phyloP scores from a whole-genome alignment of 2,113 vertebrate species.

The Seriola rivoliana region DNA sequence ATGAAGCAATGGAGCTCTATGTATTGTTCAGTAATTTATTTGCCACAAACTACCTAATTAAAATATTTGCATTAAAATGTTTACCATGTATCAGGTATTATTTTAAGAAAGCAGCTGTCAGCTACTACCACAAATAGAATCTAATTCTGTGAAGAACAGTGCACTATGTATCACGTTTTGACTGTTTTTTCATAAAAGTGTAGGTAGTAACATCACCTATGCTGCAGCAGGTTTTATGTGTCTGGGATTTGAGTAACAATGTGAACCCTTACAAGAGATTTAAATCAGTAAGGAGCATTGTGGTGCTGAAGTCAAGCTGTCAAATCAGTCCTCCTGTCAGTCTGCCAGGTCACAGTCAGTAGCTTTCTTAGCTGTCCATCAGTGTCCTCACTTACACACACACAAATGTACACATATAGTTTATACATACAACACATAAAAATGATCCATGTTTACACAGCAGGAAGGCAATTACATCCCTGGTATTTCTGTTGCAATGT shows the following conservation, averaged over 20 bases:
- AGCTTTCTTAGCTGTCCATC: conserved; percentile 21
- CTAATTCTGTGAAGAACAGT: too few species aligned
- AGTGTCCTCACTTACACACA: conserved; percentile 8
- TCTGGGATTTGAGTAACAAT: not conserved
- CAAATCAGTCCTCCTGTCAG: conserved; percentile 35
- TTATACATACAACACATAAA: not conserved
- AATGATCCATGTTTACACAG: not conserved
- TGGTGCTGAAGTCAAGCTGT: conserved; percentile 18
- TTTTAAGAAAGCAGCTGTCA: too few species aligned
- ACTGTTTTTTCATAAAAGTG: not conserved
- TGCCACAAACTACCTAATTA: too few species aligned
- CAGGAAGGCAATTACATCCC: conserved; percentile 30
- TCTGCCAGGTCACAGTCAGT: conserved; percentile 31
- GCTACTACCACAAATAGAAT: too few species aligned
- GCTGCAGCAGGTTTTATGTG: not conserved
- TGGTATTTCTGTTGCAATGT: not conserved
- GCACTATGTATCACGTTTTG: too few species aligned
- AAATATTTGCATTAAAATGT: too few species aligned
- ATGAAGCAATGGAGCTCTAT: too few species aligned
- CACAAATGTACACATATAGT: not conserved
- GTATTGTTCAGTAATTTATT: too few species aligned
- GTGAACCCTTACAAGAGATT: not conserved
- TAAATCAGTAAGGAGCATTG: not conserved
- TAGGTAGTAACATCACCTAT: not conserved
- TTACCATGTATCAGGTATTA: too few species aligned